Base-by-base conservation (phyloP, 1,140 invertebrate genomes). In the Habropoda laboriosa region DNA sequence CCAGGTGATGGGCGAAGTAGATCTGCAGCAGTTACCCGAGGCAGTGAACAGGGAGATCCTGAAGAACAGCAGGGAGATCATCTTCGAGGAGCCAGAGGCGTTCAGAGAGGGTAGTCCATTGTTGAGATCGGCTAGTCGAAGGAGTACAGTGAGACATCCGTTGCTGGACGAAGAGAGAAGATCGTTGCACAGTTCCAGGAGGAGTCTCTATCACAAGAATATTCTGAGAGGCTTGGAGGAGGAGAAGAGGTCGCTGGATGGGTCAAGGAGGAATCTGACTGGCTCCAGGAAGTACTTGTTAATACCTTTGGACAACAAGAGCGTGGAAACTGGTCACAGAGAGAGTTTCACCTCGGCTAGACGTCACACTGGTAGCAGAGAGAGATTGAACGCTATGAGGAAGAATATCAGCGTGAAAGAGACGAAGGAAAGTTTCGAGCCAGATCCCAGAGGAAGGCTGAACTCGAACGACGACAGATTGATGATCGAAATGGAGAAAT, bases 41-140 rank as follows among this genome's bases (percentile, higher is more conserved):
- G 78, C 88, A 0, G 87, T 90, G 27, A 90, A 89, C 58, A 83
- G 67, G 3, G 89, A 90, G 27, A 90, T 90, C 27, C 18, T 90
- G 35, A 87, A 89, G 45, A 90, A 90, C 71, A 88, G 89, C 32
- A 67, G 85, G 0, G 89, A 90, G 58, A 89, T 90, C 24, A 72
- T 89, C 18, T 90, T 81, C 73, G 89, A 90, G 12, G 84, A 90
- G 40, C 51, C 60, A 0, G 64, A 68, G 7, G 47, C 61, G 0
- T 47, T 55, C 1, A 55, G 21, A 32, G 61, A 74, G 5, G 60
- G 60, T 0, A 80, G 61, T 21, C 71, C 60, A 0, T 2, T 72
- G 13, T 18, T 30, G 7, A 71, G 66, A 42, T 57, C 68, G 30
- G 13, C 21, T 1, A 49, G 8, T 45, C 40, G 30, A 80, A 68